Base-by-base conservation (phyloP, 1,140 invertebrate species). In the Colletes gigas region DNA sequence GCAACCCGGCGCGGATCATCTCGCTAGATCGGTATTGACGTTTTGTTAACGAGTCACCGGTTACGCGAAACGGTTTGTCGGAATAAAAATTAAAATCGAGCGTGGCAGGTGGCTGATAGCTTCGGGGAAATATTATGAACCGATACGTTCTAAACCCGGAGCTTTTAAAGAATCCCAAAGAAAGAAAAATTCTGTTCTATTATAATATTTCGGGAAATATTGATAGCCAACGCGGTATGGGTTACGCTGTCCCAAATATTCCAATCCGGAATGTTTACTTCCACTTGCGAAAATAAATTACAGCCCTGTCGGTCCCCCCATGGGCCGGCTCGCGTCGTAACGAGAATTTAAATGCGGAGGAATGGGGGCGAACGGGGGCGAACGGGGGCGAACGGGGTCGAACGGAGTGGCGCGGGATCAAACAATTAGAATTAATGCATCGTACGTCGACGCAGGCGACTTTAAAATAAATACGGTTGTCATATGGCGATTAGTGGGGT, bases 401-500 rank as follows among this genome's bases (percentile, higher is more conserved):
- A 17, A 65, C 19, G 60, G 47, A 63, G 47, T 63, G 66, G 66
- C 78, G 66, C 68, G 63, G 82, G 81, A 62, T 86, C 78, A 88
- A 90, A 90, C 88, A 89, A 90, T 89, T 89, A 92, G 83, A 87
- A 92, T 91, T 90, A 92, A 93, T 92, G 90, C 89, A 88, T 88
- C 84, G 81, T 76, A 88, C 78, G 88, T 89, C 88, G 87, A 88
- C 86, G 87, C 88, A 83, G 87, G 89, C 75, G 83, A 86, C 82
- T 88, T 89, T 87, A 90, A 91, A 92, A 92, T 92, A 91, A 91
- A 92, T 92, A 92, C 88, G 90, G 89, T 90, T 93, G 92, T 92
- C 92, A 90, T 92, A 90, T 89, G 90, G 91, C 90, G 92, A 93
- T 93, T 93, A 92, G 89, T 90, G 85, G 91, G 89, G 90, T 88